Base-by-base conservation (phyloP, 2,797 vertebrate species). In the Tamandua tetradactyla region DNA sequence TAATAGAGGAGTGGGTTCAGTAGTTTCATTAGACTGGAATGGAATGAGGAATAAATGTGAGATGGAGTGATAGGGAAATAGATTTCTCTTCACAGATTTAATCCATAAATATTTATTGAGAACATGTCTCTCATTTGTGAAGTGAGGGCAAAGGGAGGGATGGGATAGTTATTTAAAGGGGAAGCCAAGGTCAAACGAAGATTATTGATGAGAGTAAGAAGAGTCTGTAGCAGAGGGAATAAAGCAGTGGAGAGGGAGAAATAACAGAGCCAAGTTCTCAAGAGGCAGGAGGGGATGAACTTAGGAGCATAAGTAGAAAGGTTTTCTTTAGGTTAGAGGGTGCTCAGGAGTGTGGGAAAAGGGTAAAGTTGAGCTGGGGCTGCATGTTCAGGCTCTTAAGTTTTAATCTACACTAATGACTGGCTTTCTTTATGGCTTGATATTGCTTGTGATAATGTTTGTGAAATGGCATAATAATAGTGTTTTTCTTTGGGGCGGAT, bases 61-160 rank as follows among this genome's bases (percentile, higher is more conserved):
- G 78, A 64, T 55, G 83, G 75, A 90, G 85, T 52, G 27, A 40
- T 64, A 68, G 68, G 82, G 84, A 96, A 96, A 95, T 72, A 55
- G 78, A 91, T 62, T 23, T 94, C 23, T 81, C 83, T 90, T 93
- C 3, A 79, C 55, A 20, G 32, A 69, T 90, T 93, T 92, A 94
- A 94, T 92, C 92, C 71, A 96, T 96, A 97, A 96, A 97, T 97
- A 97, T 97, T 95, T 97, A 96, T 97, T 88, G 94, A 88, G 23
- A 82, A 94, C 93, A 96, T 97, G 75, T 72, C 68, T 93, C 89
- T 95, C 92, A 52, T 94, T 94, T 92, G 87, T 88, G 74, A 96
- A 82, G 59, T 57, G 6, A 94, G 59, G 25, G 81, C 55, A 55
- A 87, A 22, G 8, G 30, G 37, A 81, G 49, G 55, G 49, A 72